Base-by-base conservation (phyloP, 92 coral and sea anemone species). In the Parazoanthus atlanticus region DNA sequence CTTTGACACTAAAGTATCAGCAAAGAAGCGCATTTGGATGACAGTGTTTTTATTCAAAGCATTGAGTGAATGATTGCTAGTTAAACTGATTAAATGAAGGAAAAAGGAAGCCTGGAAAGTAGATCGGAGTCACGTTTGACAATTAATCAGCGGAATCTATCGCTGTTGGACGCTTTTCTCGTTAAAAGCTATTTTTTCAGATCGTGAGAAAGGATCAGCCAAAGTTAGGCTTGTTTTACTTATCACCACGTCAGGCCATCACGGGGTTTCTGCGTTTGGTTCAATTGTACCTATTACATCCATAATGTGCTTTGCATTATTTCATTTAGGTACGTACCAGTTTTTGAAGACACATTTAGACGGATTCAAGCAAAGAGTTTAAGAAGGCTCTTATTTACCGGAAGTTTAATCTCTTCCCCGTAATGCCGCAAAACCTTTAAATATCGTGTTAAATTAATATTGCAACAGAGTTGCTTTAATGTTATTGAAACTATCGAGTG, bases 241-340 rank as follows among this genome's bases (percentile, higher is more conserved):
- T 10, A 21, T 61, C 69, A 61, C 10, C 28, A 3, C 5, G 49
- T 46, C 1, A 46, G 15, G 69, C 69, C 75, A 10, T 70, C 75
- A 70, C 75, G 75, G 75, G 75, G 75, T 70, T 70, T 70, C 75
- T 70, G 75, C 19, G 29, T 70, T 70, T 70, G 8, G 33, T 70
- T 29, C 19, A 29, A 28, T 70, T 28, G 19, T 70, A 69, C 74
- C 30, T 69, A 12, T 29, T 70, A 29, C 75, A 70, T 13, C 26
- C 5, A 70, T 29, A 70, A 10, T 26, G 75, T 70, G 75, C 36
- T 29, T 29, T 34, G 75, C 75, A 29, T 70, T 70, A 29, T 9
- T 26, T 70, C 75, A 70, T 70, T 70, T 70, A 29, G 33, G 75
- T 70, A 10, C 74, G 15, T 69, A 26, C 75, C 65, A 70, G 26